Evolutionary conservation across 2,797 vertebrate species (phyloP).

Genomic region (Manis javanica): DNA sequence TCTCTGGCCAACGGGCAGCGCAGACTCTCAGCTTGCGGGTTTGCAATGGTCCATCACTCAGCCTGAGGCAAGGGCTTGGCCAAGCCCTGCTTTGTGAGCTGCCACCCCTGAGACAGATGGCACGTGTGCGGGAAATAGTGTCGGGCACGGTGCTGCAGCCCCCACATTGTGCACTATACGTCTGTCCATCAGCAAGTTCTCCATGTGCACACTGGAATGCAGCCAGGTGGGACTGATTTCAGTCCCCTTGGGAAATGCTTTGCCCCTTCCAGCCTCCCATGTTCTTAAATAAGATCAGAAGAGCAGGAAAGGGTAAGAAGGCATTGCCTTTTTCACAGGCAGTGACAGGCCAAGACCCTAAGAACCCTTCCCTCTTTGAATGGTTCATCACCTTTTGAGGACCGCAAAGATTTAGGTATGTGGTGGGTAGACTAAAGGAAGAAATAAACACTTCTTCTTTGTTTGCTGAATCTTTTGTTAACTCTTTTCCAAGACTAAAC

Average conservation of each 20-base stretch:
- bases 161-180: rapidly evolving
- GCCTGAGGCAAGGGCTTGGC: background rate
- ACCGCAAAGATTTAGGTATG: background rate
- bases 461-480: background rate
- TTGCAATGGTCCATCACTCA: background rate
- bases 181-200: background rate
- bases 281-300: slow-evolving; percentile 18
- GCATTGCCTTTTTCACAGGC: background rate
- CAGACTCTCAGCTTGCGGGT: background rate
- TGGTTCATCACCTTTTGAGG: background rate
- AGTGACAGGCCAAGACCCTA: background rate
- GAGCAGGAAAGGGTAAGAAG: background rate
- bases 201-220: background rate
- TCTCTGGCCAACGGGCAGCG: background rate
- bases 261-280: background rate
- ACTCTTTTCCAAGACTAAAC: background rate
- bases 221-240: background rate
- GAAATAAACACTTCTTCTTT: background rate
- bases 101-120: background rate
- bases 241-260: background rate
- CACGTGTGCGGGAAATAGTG: background rate
- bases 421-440: background rate
- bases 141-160: background rate
- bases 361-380: background rate
- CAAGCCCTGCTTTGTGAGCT: background rate